Evolutionary conservation across 1,140 invertebrate genomes (phyloP), one percentile per base, ranked within the genome.

Genomic region (Brachionus paranguensis): DNA sequence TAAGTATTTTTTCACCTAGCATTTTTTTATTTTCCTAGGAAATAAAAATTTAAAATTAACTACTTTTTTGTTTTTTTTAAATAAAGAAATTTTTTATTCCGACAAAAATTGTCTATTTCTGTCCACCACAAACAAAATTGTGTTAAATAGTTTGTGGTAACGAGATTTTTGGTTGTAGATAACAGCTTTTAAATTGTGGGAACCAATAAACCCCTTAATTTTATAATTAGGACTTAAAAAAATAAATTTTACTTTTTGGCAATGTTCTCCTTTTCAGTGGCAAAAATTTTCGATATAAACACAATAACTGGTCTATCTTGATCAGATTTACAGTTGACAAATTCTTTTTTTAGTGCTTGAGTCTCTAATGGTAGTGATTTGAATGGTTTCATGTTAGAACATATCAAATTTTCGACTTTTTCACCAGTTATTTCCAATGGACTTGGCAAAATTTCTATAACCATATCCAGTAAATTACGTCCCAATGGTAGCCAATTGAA

Each of bases 221-320:
- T 5, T 37, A 37, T 37, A 0, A 37, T 6, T 29, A 29, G 27
- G 27, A 3, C 27, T 6, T 37, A 7, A 37, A 37, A 37, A 7
- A 37, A 6, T 47, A 47, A 47, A 47, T 47, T 47, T 47, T 47
- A 81, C 78, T 47, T 81, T 60, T 64, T 68, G 17, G 64, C 53
- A 37, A 81, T 81, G 29, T 65, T 86, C 88, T 88, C 87, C 88
- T 84, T 87, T 86, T 86, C 85, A 86, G 83, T 89, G 83, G 93
- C 92, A 90, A 95, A 94, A 94, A 96, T 96, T 92, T 99, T 99
- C 3, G 96, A 98, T 84, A 99, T 92, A 90, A 95, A 98, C 70
- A 94, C 92, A 87, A 98, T 94, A 11, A 95, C 90, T 85, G 95
- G 93, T 84, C 91, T 91, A 84, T 93, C 86, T 8, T 87, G 87